Conservation (phyloP, 2,113 vertebrate genomes). For the Manacus vitellinus region DNA sequence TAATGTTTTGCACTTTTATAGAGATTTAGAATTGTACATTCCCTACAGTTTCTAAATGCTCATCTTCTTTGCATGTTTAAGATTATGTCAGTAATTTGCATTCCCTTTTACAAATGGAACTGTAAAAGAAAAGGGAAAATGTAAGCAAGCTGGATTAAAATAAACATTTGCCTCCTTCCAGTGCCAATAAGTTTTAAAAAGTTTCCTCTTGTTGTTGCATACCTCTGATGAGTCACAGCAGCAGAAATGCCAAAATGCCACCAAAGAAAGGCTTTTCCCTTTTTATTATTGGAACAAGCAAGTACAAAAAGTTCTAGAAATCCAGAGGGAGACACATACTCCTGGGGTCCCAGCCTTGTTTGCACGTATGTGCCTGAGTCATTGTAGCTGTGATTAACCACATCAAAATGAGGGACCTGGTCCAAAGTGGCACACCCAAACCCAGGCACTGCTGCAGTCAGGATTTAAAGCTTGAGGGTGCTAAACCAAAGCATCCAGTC, state of each 20-base stretch:
- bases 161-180: conserved; percentile 33
- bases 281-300: not conserved
- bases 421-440: conserved; percentile 47
- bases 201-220: conserved; percentile 32
- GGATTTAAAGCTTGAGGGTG: not conserved
- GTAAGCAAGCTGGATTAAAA: conserved; percentile 49
- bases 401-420: not conserved
- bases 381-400: not conserved
- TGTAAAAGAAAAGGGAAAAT: conserved; percentile 5
- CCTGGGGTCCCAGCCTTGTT: not conserved
- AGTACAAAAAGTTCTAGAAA: conserved; percentile 43
- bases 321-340: not conserved
- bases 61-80: not conserved
- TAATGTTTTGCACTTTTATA: not conserved
- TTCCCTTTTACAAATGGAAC: conserved; percentile 1
- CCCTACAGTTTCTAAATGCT: not conserved
- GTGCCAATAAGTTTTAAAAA: conserved; percentile 32
- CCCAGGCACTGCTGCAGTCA: not conserved
- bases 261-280: conserved; percentile 51
- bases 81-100: conserved; percentile 31
- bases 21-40: not conserved
- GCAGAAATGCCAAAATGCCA: conserved; percentile 47
- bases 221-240: conserved; percentile 40
- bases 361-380: not conserved
- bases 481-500: not conserved